Conservation (phyloP, 2,888 invertebrate genomes). For the Amblyteles armatorius region DNA sequence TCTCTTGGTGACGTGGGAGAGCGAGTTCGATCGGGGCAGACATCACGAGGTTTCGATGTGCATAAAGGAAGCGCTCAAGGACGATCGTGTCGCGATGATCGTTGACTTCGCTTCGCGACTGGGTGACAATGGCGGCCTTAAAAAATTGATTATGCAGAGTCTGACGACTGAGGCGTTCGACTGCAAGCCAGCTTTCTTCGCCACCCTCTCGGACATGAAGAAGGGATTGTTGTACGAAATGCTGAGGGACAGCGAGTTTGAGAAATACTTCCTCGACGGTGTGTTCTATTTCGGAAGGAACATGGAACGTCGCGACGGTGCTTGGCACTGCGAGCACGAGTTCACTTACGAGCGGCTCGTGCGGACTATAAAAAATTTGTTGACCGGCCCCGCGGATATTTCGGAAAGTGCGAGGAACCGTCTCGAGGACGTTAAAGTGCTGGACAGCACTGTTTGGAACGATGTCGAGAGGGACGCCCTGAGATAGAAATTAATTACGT, state of each 20-base stretch:
- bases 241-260: constrained; percentile 82
- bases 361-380: constrained; percentile 84
- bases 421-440: constrained; percentile 84
- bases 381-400: constrained; percentile 81
- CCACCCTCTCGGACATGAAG: constrained; percentile 80
- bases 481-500: constrained; percentile 68
- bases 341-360: constrained; percentile 86
- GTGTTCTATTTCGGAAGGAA: constrained; percentile 85
- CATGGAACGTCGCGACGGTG: constrained; percentile 81
- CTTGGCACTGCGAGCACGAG: constrained; percentile 84
- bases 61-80: constrained; percentile 80
- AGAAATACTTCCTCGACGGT: constrained; percentile 83
- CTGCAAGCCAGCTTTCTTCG: constrained; percentile 75
- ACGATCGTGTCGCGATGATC: constrained; percentile 79
- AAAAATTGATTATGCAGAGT: constrained; percentile 73
- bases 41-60: constrained; percentile 74
- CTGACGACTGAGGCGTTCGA: constrained; percentile 71
- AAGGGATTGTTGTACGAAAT: constrained; percentile 78
- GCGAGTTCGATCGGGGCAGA: constrained; percentile 77
- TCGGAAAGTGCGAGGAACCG: constrained; percentile 84
- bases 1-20: constrained; percentile 78
- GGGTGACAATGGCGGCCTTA: constrained; percentile 68
- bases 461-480: constrained; percentile 77
- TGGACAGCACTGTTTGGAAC: constrained; percentile 76
- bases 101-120: constrained; percentile 77